Evolutionary conservation across 2,113 vertebrate species (phyloP), one percentile per base, ranked within the genome.

Genomic region (Uria aalge): DNA sequence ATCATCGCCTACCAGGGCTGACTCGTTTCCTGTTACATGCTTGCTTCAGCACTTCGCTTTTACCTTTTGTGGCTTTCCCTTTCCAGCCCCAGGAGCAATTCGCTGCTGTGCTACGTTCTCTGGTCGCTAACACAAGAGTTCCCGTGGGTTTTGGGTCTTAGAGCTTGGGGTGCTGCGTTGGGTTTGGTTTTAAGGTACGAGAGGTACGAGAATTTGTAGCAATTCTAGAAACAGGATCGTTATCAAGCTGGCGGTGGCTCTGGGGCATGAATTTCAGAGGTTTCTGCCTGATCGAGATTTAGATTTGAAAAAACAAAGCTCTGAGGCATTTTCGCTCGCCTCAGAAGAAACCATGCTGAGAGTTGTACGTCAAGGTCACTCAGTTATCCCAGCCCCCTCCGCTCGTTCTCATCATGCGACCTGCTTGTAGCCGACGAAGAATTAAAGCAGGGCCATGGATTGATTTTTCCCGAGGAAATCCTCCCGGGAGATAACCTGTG

Each of bases 1-100:
- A n/a, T 63, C 83, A 75, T 82, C 15, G 64, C 84, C 91, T 87
- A 48, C 94, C 59, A 20, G 47, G 18, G 38, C 75, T 75, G 95
- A 73, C 87, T 97, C 59, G 62, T 89, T 98, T 98, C 97, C 97
- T 96, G 89, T 82, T 90, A 69, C 80, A 20, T 90, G 87, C 89
- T 81, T 62, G 62, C 60, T 94, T 90, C 66, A 38, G 90, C 81
- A 30, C 84, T 96, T 85, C 4, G 0, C 3, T 90, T 90, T 82
- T 92, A 95, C 91, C 92, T 94, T 92, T 72, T 80, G 94, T 8
- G 2, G 83, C 90, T 89, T 95, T 96, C 53, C 53, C 45, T 92
- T 91, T 91, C 62, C 92, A 94, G 36, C 48, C 69, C 22, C 62
- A 64, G 52, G 20, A 93, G 74, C 53, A 22, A 9, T 72, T 78